phyloP scores from a whole-genome alignment of 64 coral and sea anemone species.

The Montipora capricornis region DNA sequence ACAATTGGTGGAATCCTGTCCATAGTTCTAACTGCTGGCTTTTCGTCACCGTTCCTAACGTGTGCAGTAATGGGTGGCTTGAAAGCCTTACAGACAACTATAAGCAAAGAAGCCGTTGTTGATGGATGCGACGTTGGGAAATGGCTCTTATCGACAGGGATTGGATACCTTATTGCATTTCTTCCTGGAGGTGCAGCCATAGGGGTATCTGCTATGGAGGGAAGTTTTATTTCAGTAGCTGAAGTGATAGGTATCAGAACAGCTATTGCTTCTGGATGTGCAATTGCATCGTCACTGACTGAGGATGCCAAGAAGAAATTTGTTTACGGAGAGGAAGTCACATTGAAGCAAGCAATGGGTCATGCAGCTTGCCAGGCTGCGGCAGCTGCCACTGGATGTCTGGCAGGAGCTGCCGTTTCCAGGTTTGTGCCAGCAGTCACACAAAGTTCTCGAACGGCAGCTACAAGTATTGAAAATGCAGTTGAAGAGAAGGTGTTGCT shows the following conservation, averaged over 20 bases:
- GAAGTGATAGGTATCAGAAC: constrained; percentile 10
- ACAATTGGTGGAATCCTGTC: too few relatives aligned
- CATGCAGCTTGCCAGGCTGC: not conserved
- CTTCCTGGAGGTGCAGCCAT: constrained; percentile 36
- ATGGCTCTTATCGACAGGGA: not conserved
- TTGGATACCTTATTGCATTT: constrained; percentile 37
- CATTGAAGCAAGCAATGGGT: not conserved
- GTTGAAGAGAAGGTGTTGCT: too few relatives aligned
- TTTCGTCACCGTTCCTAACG: too few relatives aligned
- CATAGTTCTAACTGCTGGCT: too few relatives aligned
- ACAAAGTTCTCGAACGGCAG: too few relatives aligned
- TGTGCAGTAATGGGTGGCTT: constrained; percentile 10
- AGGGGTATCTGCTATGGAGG: constrained; percentile 4
- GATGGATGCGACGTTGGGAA: constrained; percentile 36
- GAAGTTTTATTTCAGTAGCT: not conserved
- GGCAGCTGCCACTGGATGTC: not conserved
- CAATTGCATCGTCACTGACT: not conserved
- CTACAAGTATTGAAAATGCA: too few relatives aligned
- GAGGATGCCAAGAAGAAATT: constrained; percentile 23
- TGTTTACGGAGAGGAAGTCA: constrained; percentile 49
- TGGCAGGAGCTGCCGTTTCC: not conserved
- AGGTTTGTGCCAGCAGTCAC: too few relatives aligned
- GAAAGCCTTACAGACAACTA: not conserved
- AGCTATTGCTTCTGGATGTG: constrained; percentile 35
- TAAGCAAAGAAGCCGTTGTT: constrained; percentile 33